Evolutionary conservation across 2,113 vertebrate genomes (phyloP), one percentile per base, ranked within the genome.

Genomic region (Phyllopteryx taeniolatus): DNA sequence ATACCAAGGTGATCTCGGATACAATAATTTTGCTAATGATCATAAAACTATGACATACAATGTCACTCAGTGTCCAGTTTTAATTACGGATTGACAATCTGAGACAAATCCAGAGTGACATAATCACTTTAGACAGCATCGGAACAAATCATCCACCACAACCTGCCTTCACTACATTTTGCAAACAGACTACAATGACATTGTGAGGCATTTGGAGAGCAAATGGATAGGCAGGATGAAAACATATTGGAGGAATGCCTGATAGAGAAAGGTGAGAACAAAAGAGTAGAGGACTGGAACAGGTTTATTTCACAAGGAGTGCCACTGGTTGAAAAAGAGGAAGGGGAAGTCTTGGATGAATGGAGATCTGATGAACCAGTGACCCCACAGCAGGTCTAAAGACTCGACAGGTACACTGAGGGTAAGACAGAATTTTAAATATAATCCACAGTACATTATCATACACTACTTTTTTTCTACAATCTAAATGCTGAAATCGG

Each of bases 51-150:
- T 13, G 22, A 8, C 56, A 59, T 14, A 59, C 49, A 53, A 53
- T 22, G 56, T n/a, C n/a, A n/a, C n/a, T 31, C 11, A 59, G 62
- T 62, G 67, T 74, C 73, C 65, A 64, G 46, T 64, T 79, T 86
- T 87, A 85, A 83, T 82, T 79, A 61, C 65, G 79, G 86, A 88
- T 87, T 87, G 67, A 54, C 83, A 85, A 65, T 77, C 80, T 82
- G 82, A 78, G 77, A 20, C 47, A 74, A 68, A 75, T 66, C 67
- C 77, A 85, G 66, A 73, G 1, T 78, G 75, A 79, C 53, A 76
- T 88, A 88, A 87, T 88, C 86, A 76, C 49, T 80, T 79, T 83
- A 81, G 77, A 72, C 72, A 75, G 68, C 72, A 74, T 66, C 64
- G 49, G 43, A 19, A 35, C 19, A 3, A 46, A 39, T 42, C 61